Percentiles rank a stretch among this genome's conserved stretches.
These are phyloP conservation scores for Tamandua tetradactyla DNA, from an alignment of 2,797 vertebrate genomes.

Conservation along the genomic window DNA sequence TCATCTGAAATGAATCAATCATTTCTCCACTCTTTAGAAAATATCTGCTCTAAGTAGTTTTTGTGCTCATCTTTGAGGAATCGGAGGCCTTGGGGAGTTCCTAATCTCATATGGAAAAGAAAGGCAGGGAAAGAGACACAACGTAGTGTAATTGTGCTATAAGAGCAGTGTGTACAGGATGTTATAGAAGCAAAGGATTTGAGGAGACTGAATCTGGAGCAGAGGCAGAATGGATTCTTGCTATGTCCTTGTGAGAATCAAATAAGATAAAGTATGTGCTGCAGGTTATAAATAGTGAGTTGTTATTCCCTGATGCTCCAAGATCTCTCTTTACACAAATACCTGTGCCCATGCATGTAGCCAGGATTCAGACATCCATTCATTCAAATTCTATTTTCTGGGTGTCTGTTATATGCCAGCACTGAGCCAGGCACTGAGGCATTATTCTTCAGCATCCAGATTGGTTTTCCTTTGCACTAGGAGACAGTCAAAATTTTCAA, in stretches of 20 bases:
- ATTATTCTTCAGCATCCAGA: too few relatives aligned
- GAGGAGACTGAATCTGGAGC: not conserved
- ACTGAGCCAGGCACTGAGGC: not conserved
- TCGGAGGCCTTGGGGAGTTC: not conserved
- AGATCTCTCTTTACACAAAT: not conserved
- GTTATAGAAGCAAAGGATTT: not conserved
- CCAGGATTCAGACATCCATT: not conserved
- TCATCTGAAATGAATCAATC: conserved; percentile 4
- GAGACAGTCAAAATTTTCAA: not conserved
- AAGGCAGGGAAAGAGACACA: not conserved
- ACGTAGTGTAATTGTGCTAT: not conserved
- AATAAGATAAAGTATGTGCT: not conserved
- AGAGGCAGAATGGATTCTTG: not conserved
- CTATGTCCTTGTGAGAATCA: not conserved
- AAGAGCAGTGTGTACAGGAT: not conserved
- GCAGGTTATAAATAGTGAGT: not conserved
- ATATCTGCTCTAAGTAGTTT: conserved; percentile 8
- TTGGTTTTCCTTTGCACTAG: not conserved
- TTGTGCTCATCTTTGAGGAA: not conserved
- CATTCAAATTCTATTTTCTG: not conserved
- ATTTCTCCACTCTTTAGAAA: conserved; percentile 52
- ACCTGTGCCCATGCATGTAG: not conserved
- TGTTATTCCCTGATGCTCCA: not conserved
- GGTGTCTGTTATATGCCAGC: not conserved
- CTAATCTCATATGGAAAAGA: not conserved